These are phyloP conservation scores for Pangasius krempfi DNA, from an alignment of 2,797 vertebrate genomes.

Conservation along the genomic window DNA sequence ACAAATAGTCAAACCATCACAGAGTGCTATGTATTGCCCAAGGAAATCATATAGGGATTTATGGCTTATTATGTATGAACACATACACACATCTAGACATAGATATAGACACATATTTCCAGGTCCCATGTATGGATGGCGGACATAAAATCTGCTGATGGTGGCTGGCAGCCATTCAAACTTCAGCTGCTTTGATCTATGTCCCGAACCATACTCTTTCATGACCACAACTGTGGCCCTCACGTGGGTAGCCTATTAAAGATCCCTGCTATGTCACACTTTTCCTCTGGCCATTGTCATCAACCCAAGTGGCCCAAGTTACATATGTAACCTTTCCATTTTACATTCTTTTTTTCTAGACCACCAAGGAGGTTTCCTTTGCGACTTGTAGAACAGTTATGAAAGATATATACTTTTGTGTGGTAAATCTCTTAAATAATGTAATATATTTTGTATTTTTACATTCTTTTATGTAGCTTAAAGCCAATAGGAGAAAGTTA, in stretches of 20 bases:
- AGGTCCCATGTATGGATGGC: not conserved
- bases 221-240: not conserved
- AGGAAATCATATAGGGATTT: not conserved
- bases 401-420: not conserved
- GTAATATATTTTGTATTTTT: not conserved
- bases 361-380: not conserved
- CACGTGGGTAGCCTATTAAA: not conserved
- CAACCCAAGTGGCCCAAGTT: not conserved
- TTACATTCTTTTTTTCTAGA: not conserved
- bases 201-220: not conserved
- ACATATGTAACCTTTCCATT: not conserved
- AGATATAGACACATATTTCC: not conserved
- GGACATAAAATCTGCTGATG: not conserved
- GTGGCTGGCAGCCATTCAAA: not conserved
- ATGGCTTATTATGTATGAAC: not conserved
- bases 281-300: not conserved
- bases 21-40: not conserved
- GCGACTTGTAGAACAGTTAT: not conserved
- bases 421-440: not conserved
- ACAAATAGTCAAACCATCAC: not conserved
- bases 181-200: not conserved
- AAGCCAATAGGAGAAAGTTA: not conserved
- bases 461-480: not conserved
- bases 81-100: not conserved
- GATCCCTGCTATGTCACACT: not conserved